Base-by-base conservation (phyloP, 2,113 vertebrate genomes). In the Menidia beryllina region DNA sequence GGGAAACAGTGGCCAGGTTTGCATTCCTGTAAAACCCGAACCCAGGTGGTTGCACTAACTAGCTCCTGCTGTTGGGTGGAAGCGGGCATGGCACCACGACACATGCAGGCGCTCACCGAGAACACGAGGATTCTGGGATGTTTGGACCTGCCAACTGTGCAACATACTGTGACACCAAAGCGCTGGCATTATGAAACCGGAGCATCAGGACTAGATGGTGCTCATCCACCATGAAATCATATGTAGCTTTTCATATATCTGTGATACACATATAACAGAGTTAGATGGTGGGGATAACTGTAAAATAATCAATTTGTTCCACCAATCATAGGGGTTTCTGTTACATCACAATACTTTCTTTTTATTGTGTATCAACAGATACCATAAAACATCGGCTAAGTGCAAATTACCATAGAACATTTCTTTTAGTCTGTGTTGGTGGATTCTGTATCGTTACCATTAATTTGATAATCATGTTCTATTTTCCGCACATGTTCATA, bases 11-110 rank as follows among this genome's bases (percentile, higher is more conserved):
- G 52, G 61, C 24, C 52, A 67, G 45, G 21, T 55, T 75, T 69
- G 51, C 20, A 15, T 47, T 62, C 50, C 58, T 57, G 36, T 45
- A 53, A 49, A 62, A 47, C 55, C 48, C 41, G 4, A 27, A 54
- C 25, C 56, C 77, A 81, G 65, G 50, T 77, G 69, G 43, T 59
- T 66, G 34, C 30, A 38, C 59, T 47, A 49, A 55, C 41, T 54
- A 21, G 45, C 39, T 67, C 60, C 65, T 66, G 72, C 48, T 66
- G 53, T 48, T 14, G 15, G 39, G 23, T 65, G 74, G 8, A 23
- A 71, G 50, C 24, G 49, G n/a, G 63, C 27, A 52, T 20, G 23
- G 38, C 15, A 65, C 10, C 8, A 20, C 23, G 19, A 26, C 30
- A 9, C 25, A n/a, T 39, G 19, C 10, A 63, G 43, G 23, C 36